These are phyloP conservation scores for Trachelus troglodyta DNA, from an alignment of 2,888 invertebrate genomes.

Conservation along the genomic window DNA sequence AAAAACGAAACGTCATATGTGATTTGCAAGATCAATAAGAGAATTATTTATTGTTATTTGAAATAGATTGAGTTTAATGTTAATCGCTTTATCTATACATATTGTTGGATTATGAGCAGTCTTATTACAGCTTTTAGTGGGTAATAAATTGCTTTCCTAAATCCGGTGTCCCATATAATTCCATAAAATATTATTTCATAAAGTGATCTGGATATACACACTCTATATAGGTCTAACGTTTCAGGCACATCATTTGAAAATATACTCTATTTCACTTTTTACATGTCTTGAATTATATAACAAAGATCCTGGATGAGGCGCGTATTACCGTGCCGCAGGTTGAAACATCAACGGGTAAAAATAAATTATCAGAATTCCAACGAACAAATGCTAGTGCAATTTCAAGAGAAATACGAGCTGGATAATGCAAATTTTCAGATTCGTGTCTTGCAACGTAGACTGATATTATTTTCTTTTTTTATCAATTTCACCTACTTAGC, in stretches of 20 bases:
- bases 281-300: neutral
- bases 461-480: neutral
- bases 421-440: no score
- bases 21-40: no score
- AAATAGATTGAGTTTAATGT: no score
- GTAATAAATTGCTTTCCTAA: conserved; percentile 35
- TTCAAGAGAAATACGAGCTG: no score
- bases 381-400: neutral
- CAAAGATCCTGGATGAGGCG: neutral
- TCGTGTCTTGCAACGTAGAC: neutral
- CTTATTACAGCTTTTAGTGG: conserved; percentile 10
- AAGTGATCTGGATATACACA: conserved; percentile 17
- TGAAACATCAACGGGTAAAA: neutral
- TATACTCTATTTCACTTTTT: neutral
- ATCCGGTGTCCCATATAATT: conserved; percentile 37
- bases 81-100: conserved; percentile 35
- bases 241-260: neutral
- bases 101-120: conserved; percentile 27
- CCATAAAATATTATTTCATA: conserved; percentile 40
- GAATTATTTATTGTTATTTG: no score
- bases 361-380: neutral
- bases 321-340: neutral
- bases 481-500: neutral
- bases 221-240: neutral
- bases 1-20: no score